Evolutionary conservation across 2,888 invertebrate species (phyloP), one percentile per base, ranked within the genome.

Genomic region (Chesias legatella): DNA sequence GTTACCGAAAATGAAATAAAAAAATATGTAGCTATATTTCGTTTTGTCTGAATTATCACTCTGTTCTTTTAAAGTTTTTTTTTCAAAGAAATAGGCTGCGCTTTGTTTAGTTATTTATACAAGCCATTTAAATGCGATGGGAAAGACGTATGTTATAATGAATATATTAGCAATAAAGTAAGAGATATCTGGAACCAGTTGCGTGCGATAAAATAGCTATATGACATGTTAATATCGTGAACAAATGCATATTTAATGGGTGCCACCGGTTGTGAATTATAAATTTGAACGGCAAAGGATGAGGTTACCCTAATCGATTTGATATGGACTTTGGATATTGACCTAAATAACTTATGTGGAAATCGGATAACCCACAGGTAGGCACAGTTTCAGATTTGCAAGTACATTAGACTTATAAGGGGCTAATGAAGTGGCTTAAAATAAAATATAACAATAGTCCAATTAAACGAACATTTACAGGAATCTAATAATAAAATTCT

Each of bases 151-250:
- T 73, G 69, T 71, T 66, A 66, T 67, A 77, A 86, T 85, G 85
- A 88, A 86, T 86, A 85, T 73, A 82, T 86, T 84, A 83, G 77
- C 75, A 75, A 71, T 84, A 80, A 85, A 81, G 53, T 56, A 71
- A 51, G 60, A 62, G 55, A 52, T 53, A 41, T 60, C 56, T 56
- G 65, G 62, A 69, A 78, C 83, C 73, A 71, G 81, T 77, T 71
- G 67, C 67, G 56, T 56, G 72, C 62, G 61, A 73, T 81, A 79
- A 81, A 77, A 58, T 71, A 67, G 58, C 49, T 58, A 73, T 72
- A 70, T 55, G 71, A 74, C 72, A 75, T 74, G 70, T 82, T 79
- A 81, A 83, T 82, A 73, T 65, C 59, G 50, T 53, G 64, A 67
- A 63, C 71, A 68, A 71, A 75, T 72, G 71, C 61, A 62, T 63